These are phyloP conservation scores for Ascaphus truei DNA, from an alignment of 2,113 vertebrate genomes.

Conservation along the genomic window DNA sequence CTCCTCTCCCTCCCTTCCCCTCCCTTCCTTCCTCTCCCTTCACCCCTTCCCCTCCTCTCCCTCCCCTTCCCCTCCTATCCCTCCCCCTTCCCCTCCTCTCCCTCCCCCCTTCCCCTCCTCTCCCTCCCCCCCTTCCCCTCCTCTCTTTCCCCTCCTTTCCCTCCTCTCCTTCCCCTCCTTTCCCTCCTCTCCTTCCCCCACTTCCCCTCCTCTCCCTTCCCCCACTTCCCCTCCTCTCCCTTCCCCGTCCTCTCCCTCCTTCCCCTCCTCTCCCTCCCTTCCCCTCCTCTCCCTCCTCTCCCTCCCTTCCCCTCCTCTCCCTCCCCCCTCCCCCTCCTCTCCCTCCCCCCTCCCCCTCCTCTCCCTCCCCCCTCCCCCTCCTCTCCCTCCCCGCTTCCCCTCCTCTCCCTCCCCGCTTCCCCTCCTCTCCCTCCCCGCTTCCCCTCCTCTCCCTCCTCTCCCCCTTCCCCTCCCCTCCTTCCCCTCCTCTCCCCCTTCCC, in stretches of 20 bases:
- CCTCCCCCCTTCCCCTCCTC: neutral
- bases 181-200: too few relatives aligned
- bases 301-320: slow-evolving; percentile 55
- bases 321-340: slow-evolving; percentile 43
- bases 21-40: neutral
- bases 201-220: slow-evolving; percentile 53
- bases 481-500: neutral
- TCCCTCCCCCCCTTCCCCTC: neutral
- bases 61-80: too few relatives aligned
- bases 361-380: neutral
- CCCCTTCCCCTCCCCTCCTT: neutral
- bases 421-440: neutral
- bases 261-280: slow-evolving; percentile 18
- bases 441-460: neutral
- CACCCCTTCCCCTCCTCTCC: neutral
- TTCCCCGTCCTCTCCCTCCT: slow-evolving; percentile 58
- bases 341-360: neutral
- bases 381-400: slow-evolving; percentile 47
- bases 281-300: slow-evolving; percentile 58
- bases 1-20: neutral
- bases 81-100: neutral
- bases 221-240: too few relatives aligned
- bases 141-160: neutral
- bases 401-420: neutral
- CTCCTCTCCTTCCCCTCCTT: slow-evolving; percentile 56